These are phyloP conservation scores for Cygnus buccinator DNA, from an alignment of 2,113 vertebrate species.

Conservation along the genomic window DNA sequence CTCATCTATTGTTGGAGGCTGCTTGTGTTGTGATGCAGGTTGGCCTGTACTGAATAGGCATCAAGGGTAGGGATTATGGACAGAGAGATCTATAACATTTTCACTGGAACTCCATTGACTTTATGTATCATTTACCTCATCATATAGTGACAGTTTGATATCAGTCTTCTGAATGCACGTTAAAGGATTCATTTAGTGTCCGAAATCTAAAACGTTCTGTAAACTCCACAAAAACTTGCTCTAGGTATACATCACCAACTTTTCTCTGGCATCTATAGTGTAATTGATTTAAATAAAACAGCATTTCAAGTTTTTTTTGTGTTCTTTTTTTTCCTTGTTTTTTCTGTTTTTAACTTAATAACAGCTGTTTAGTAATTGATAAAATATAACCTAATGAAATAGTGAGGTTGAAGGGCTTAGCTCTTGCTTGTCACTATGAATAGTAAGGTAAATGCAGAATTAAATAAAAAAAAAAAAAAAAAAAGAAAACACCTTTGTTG, in stretches of 20 bases:
- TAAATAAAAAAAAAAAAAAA: background rate
- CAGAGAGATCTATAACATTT: slow-evolving; percentile 36
- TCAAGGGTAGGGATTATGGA: background rate
- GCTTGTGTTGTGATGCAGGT: background rate
- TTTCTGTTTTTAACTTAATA: background rate
- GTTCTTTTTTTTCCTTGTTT: background rate
- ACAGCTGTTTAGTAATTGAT: background rate
- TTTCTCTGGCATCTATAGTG: background rate
- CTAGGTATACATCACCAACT: background rate
- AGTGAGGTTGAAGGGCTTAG: background rate
- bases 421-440: background rate
- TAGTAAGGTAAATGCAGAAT: background rate
- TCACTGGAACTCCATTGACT: background rate
- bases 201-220: background rate
- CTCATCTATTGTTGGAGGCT: background rate
- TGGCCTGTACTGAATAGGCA: slow-evolving; percentile 41
- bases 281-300: slow-evolving; percentile 13
- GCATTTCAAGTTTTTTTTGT: background rate
- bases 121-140: background rate
- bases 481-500: background rate
- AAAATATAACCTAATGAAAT: background rate
- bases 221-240: background rate
- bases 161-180: background rate
- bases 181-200: slow-evolving; percentile 46
- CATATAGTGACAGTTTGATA: slow-evolving; percentile 10